Conservation (phyloP, 2,888 invertebrate genomes). For the Chrysolina oricalcia region DNA sequence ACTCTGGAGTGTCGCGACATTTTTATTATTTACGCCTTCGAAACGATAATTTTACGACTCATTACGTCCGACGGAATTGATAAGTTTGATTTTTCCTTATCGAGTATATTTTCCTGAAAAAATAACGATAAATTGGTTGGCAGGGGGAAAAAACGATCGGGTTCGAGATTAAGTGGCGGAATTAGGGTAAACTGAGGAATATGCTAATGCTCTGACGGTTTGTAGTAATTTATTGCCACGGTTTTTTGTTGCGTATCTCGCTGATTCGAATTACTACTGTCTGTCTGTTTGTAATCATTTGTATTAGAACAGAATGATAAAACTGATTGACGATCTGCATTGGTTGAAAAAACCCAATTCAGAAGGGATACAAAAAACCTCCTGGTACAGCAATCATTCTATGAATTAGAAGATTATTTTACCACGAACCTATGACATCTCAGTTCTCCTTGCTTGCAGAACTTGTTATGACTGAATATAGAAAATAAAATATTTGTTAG, state of each 20-base stretch:
- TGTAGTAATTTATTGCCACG: background rate
- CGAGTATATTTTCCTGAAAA: constrained; percentile 44
- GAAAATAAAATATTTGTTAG: too few relatives aligned
- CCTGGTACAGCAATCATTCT: too few relatives aligned
- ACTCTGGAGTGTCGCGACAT: constrained; percentile 65
- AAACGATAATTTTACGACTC: constrained; percentile 72
- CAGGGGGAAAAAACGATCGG: constrained; percentile 14
- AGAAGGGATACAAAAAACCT: too few relatives aligned
- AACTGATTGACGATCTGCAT: background rate
- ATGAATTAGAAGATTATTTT: too few relatives aligned
- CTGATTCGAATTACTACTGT: background rate
- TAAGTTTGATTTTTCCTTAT: constrained; percentile 65
- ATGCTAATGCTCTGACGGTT: constrained; percentile 24
- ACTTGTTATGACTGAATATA: too few relatives aligned
- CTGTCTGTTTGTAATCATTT: background rate
- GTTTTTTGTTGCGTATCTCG: background rate
- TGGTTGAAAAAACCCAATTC: too few relatives aligned
- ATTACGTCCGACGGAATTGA: constrained; percentile 70
- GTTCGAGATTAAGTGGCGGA: constrained; percentile 1
- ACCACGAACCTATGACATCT: too few relatives aligned
- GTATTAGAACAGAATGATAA: background rate
- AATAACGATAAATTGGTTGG: constrained; percentile 48
- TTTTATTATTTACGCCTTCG: constrained; percentile 70
- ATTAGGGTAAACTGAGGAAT: constrained; percentile 24
- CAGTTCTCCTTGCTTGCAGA: too few relatives aligned